These are phyloP conservation scores for Grapholita molesta DNA, from an alignment of 1,140 invertebrate genomes.

Conservation along the genomic window DNA sequence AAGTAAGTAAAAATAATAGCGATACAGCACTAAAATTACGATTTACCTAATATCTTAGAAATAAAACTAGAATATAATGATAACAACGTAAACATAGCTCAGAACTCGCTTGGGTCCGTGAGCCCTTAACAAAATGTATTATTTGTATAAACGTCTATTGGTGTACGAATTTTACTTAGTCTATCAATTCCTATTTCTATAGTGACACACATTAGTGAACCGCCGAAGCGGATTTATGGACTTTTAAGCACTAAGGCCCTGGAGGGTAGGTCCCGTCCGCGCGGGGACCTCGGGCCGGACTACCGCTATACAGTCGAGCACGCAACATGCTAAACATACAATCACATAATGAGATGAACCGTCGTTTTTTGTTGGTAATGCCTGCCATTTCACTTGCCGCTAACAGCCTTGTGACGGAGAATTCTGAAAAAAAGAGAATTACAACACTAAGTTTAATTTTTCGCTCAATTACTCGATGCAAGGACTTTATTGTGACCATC, in stretches of 20 bases:
- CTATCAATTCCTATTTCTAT: constrained; percentile 75
- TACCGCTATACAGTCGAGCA: constrained; percentile 1
- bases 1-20: constrained; percentile 54
- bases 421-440: constrained; percentile 30
- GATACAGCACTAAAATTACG: constrained; percentile 50
- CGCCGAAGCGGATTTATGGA: constrained; percentile 14
- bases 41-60: constrained; percentile 48
- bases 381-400: constrained; percentile 22
- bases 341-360: constrained; percentile 4
- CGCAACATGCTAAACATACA: not conserved
- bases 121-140: constrained; percentile 62
- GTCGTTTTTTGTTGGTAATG: not conserved
- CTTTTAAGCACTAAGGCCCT: constrained; percentile 8
- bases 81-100: constrained; percentile 56
- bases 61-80: constrained; percentile 53
- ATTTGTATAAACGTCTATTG: constrained; percentile 62
- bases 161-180: constrained; percentile 69
- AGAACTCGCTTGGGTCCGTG: constrained; percentile 61
- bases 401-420: constrained; percentile 19
- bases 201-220: constrained; percentile 40
- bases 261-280: not conserved
- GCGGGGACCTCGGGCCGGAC: not conserved
- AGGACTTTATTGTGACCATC: no score
- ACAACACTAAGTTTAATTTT: not conserved
- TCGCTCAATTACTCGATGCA: no score